Base-by-base conservation (phyloP, 2,113 vertebrate genomes). In the Murina feae region DNA sequence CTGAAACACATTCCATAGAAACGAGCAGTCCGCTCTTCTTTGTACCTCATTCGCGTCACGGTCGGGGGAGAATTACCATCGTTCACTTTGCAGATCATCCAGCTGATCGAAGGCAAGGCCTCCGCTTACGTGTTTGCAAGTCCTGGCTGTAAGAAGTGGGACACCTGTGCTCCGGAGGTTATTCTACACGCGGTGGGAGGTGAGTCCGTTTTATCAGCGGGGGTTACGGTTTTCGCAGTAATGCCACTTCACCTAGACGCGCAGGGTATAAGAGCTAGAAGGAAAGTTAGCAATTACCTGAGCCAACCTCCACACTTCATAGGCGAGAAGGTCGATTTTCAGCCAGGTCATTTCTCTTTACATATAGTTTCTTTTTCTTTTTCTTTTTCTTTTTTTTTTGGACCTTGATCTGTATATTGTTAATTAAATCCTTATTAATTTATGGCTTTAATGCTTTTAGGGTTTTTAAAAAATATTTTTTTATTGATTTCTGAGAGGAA, bases 81-180 rank as follows among this genome's bases (percentile, higher is more conserved):
- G 97, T 74, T 84, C 1, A 95, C 86, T 37, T 96, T 92, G 86
- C 96, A 99, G 99, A 98, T 99, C 85, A 99, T 99, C 97, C 99
- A 99, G 82, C 99, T 99, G 28, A 98, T 99, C 94, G 99, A 99
- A 98, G 99, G 99, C 63, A 99, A 99, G 83, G 99, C 99, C 44
- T 99, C 99, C 35, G 99, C 99, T 20, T 99, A 99, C 30, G 98
- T 99, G 28, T 99, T 99, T 97, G 99, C 99, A 25, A 99, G 99
- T 97, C 99, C 98, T 39, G 99, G 99, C 1, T 99, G 99, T 97
- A 99, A 99, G 96, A 99, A 99, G 94, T 99, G 99, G 99, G 99
- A 99, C 94, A 99, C 99, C 0, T 99, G 99, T 94, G 99, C 99
- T 86, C 99, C 99, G 13, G 99, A 99, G 97, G 99, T 99, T 58